Evolutionary conservation across 2,888 invertebrate genomes (phyloP), one percentile per base, ranked within the genome.

Genomic region (Ypsolopha scabrella): DNA sequence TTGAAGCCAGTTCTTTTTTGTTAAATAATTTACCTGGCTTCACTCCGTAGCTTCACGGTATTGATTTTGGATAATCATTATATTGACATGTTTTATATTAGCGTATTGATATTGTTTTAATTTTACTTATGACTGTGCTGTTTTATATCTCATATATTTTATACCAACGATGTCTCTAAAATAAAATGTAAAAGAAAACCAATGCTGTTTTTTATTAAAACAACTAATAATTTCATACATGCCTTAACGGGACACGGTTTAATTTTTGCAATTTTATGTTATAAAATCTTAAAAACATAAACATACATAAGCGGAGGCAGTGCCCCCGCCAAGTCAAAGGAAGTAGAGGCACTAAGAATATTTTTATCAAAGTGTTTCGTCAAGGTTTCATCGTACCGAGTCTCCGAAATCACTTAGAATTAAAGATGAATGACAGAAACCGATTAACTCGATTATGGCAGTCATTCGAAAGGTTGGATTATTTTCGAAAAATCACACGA

Each of bases 81-180:
- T 68, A 68, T 69, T 67, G 66, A 64, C 58, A 64, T 72, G 66
- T 73, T 74, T 75, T 74, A 78, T 73, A 70, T 71, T 72, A 46
- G 49, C 44, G 70, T 70, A 72, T 68, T 74, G 67, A 73, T 73
- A 77, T 75, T 24, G 72, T 75, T 79, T 80, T 79, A 74, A 72
- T 81, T 82, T 70, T 74, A 76, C 51, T 82, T 80, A 77, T 69
- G 75, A 83, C 79, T 85, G 75, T 75, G 77, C 83, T 83, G 79
- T 86, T 86, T 85, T 86, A 80, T 86, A 85, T 85, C 79, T 85
- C 76, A 78, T 85, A 85, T 86, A 85, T 86, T 86, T 85, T 86
- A 83, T 86, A 86, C 86, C 77, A 51, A 45, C 43, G 70, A 81
- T 82, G 81, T 82, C 78, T 86, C 83, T 83, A 73, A 85, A 50